Evolutionary conservation across 2,797 vertebrate species (phyloP), one percentile per base, ranked within the genome.

Genomic region (Mormyrops boulengeri): DNA sequence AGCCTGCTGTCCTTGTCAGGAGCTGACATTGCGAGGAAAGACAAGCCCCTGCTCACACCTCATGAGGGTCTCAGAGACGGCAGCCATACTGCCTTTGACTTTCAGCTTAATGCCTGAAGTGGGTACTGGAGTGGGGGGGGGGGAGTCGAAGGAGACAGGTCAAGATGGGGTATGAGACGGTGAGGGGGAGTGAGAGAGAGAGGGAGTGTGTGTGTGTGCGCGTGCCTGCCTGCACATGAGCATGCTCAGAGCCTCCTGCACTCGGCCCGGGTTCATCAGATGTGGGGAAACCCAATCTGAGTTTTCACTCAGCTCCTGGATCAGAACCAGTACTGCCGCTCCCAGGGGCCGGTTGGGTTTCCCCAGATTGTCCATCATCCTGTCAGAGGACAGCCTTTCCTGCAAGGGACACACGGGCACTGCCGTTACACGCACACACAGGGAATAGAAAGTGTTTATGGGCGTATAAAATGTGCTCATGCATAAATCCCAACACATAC

Each of bases 401-500:
- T 34, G 50, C 50, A 55, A 19, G 50, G 53, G 17, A n/a, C 26
- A 19, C 50, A 38, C 9, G 6, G 19, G 41, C 41, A 73, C 60
- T 73, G 14, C n/a, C 4, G 44, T n/a, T 69, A 73, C 47, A 73
- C 26, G 47, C 69, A 89, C 88, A 66, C 82, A 89, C 55, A 44
- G 84, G 84, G 49, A 22, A 52, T 47, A 85, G 52, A 84, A 84
- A 85, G 84, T 17, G 22, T 30, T 85, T 52, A 85, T 52, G 60
- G 30, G 41, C n/a, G 26, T 53, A 84, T 41, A 12, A 69, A 47
- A 90, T 50, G 55, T 60, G 69, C 87, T 86, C 85, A 92, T 92
- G 17, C 91, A 87, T 89, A 90, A 50, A 73, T 52, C 69, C 90
- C 22, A 85, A 88, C 89, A 90, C 80, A 90, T 85, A 57, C 14